Conservation (phyloP, 2,888 invertebrate genomes). For the Acronicta aceris region DNA sequence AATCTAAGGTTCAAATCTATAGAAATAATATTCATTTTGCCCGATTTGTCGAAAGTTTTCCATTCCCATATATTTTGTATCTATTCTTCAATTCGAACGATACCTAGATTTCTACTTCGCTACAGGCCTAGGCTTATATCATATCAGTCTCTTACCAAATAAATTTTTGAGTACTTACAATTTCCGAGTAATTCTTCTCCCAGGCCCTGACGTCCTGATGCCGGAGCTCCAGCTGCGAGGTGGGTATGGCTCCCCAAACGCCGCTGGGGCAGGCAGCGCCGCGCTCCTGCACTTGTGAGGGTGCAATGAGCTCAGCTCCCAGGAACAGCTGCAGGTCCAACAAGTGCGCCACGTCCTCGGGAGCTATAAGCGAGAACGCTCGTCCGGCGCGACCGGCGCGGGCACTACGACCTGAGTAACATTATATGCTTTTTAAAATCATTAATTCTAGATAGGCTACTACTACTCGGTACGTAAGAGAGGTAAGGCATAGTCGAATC, state of each 20-base stretch:
- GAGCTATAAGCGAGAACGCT: slow-evolving; percentile 96
- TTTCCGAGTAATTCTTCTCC: slow-evolving; percentile 92
- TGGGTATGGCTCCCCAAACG: slow-evolving; percentile 94
- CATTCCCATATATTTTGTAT: too few species aligned
- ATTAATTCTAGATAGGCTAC: too few species aligned
- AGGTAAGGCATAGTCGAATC: too few species aligned
- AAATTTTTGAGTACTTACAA: slow-evolving; percentile 88
- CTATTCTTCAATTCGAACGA: too few species aligned
- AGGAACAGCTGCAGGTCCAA: slow-evolving; percentile 98
- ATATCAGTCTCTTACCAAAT: too few species aligned
- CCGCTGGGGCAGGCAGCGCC: slow-evolving; percentile 86
- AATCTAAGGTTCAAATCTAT: too few species aligned
- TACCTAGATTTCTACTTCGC: too few species aligned
- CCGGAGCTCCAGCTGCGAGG: slow-evolving; percentile 94
- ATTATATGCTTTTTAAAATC: too few species aligned
- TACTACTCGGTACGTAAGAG: too few species aligned
- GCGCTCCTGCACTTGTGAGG: slow-evolving; percentile 67
- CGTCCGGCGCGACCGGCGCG: slow-evolving; percentile 97
- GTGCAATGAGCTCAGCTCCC: slow-evolving; percentile 90
- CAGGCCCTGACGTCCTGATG: slow-evolving; percentile 93
- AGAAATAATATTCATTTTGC: too few species aligned
- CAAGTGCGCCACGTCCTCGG: slow-evolving; percentile 97
- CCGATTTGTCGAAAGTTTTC: too few species aligned
- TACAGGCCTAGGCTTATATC: too few species aligned
- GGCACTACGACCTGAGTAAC: slow-evolving; percentile 94